Percentiles rank a stretch among this genome's conserved stretches.
Evolutionary conservation across 2,113 vertebrate species (phyloP).

Genomic region (Phylloscopus trochiloides): DNA sequence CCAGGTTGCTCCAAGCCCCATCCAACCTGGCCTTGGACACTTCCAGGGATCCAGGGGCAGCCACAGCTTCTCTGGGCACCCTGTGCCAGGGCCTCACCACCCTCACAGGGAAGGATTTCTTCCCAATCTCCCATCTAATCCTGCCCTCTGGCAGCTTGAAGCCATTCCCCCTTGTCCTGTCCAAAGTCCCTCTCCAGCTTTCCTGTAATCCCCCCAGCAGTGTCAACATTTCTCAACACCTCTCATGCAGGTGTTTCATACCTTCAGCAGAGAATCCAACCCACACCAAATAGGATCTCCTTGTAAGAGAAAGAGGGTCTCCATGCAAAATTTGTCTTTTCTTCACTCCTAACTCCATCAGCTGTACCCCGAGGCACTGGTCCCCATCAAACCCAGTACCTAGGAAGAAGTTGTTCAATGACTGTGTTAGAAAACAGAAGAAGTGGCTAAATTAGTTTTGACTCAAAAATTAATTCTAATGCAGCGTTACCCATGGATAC

Average conservation of each 20-base stretch:
- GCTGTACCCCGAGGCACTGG: slow-evolving; percentile 89
- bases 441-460: not conserved
- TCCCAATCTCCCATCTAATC: not conserved
- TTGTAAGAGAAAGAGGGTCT: slow-evolving; percentile 86
- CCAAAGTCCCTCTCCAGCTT: not conserved
- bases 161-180: not conserved
- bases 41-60: not conserved
- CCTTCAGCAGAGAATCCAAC: slow-evolving; percentile 94
- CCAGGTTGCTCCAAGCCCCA: accelerated
- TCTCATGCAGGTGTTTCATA: not conserved
- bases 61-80: not conserved
- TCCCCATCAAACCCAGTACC: slow-evolving; percentile 92
- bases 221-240: accelerated
- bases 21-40: not conserved
- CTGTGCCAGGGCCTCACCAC: not conserved
- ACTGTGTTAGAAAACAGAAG: not conserved
- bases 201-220: not conserved
- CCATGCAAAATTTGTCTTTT: slow-evolving; percentile 81
- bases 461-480: not conserved
- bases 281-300: slow-evolving; percentile 85
- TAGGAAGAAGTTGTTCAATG: slow-evolving; percentile 47
- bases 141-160: not conserved
- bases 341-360: slow-evolving; percentile 83
- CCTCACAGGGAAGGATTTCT: accelerated
- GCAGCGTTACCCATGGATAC: not conserved